Evolutionary conservation across 2,888 invertebrate genomes (phyloP), one percentile per base, ranked within the genome.

Genomic region (Lacanobia wlatinum): DNA sequence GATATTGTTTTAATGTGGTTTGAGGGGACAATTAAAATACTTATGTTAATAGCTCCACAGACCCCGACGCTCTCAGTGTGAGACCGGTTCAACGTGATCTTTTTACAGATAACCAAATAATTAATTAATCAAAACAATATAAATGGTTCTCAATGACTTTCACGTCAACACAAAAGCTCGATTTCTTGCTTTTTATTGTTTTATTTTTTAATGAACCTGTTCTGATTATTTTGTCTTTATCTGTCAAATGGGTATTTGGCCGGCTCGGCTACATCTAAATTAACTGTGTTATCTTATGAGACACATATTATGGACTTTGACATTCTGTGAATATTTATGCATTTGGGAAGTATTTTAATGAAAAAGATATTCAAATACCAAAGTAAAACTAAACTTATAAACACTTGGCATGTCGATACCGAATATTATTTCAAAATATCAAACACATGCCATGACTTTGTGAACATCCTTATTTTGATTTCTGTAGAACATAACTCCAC

Each of bases 91-190:
- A 55, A 90, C 91, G 84, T 86, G 91, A 87, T 89, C 84, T 90
- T 90, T 88, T 90, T 89, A 86, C 74, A 80, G 85, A 83, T 69
- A 70, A 68, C 73, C 14, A 61, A 74, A 89, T 93, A 92, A 93
- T 93, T 93, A 92, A 94, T 93, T 93, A 91, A 93, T 91, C 91
- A 88, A 92, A 90, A 92, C 91, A 91, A 93, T 93, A 91, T 91
- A 89, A 89, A 91, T 90, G 87, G 83, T 86, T 87, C 77, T 80
- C 80, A 87, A 90, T 89, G 89, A 89, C 85, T 90, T 87, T 89
- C 86, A 82, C 87, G 85, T 90, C 87, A 84, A 83, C 74, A 81
- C 71, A 83, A 80, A 76, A 55, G 72, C 61, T 70, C 10, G 63
- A 65, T 70, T 71, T 40, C 23, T 64, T 66, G 61, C 55, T 48